phyloP scores from a whole-genome alignment of 2,113 vertebrate species.

The Chamaetylas fuelleborni region DNA sequence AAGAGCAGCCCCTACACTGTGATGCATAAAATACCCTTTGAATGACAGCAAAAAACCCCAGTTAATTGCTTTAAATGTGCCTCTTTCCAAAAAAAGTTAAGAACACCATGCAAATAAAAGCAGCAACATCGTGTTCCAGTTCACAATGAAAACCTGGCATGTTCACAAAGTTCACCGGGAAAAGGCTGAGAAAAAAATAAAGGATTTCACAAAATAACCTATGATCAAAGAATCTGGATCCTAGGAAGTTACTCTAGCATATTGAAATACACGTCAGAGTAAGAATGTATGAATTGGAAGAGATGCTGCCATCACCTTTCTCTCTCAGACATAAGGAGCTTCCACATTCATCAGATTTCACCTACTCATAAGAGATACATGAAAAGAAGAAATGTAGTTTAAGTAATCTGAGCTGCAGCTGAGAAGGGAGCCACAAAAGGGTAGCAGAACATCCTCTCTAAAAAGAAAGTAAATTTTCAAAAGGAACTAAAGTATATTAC shows the following conservation, averaged over 20 bases:
- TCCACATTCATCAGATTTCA: not conserved
- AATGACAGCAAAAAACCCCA: not conserved
- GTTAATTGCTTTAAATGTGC: not conserved
- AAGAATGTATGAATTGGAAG: not conserved
- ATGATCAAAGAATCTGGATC: not conserved
- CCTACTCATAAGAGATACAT: not conserved
- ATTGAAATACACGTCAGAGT: fast-evolving
- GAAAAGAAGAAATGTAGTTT: not conserved
- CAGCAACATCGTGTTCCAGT: not conserved
- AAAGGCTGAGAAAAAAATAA: not conserved
- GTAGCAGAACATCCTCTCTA: not conserved
- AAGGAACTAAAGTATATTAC: not conserved
- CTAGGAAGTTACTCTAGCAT: not conserved
- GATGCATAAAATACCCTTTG: not conserved
- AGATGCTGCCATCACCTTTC: not conserved
- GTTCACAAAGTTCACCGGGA: not conserved
- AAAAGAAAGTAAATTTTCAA: not conserved
- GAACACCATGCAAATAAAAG: not conserved
- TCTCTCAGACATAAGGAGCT: not conserved
- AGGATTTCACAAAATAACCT: not conserved
- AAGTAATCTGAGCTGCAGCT: not conserved
- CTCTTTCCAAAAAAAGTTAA: not conserved
- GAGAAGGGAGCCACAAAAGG: not conserved
- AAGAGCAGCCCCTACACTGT: not conserved
- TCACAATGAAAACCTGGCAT: not conserved